Percentiles rank a stretch among this genome's conserved stretches.
These are phyloP conservation scores for Aegithalos caudatus DNA, from an alignment of 2,113 vertebrate genomes.

Conservation along the genomic window DNA sequence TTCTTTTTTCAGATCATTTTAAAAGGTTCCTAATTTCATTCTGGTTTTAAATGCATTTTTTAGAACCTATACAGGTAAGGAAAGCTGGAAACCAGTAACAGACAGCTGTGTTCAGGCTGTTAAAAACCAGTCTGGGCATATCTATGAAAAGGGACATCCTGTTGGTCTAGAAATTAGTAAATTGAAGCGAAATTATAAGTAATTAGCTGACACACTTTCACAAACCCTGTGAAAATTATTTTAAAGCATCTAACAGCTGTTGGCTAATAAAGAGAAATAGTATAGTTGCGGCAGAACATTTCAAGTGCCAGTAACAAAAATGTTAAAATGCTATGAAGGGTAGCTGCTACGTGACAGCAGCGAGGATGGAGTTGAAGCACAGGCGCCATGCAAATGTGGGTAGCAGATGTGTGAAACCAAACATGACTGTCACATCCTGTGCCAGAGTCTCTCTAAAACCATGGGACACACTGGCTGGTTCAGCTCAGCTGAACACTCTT, in stretches of 20 bases:
- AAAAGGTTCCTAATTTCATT: neutral
- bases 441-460: neutral
- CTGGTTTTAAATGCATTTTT: neutral
- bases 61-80: neutral
- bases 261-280: slow-evolving; percentile 48
- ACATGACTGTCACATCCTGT: neutral
- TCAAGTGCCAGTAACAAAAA: slow-evolving; percentile 18
- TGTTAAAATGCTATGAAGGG: neutral
- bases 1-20: neutral
- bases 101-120: slow-evolving; percentile 7
- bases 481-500: neutral
- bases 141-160: slow-evolving; percentile 5
- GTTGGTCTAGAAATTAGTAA: slow-evolving; percentile 58
- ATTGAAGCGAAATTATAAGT: slow-evolving; percentile 62
- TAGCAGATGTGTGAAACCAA: neutral
- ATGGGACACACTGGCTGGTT: fast-evolving
- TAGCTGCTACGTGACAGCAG: neutral
- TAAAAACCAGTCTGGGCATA: slow-evolving; percentile 22
- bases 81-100: neutral
- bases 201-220: slow-evolving; percentile 58
- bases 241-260: slow-evolving; percentile 38
- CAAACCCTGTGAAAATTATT: slow-evolving; percentile 45
- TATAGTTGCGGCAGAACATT: neutral
- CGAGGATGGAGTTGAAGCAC: neutral
- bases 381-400: neutral